These are phyloP conservation scores for Graptemys geographica DNA, from an alignment of 2,797 vertebrate species.

Conservation along the genomic window DNA sequence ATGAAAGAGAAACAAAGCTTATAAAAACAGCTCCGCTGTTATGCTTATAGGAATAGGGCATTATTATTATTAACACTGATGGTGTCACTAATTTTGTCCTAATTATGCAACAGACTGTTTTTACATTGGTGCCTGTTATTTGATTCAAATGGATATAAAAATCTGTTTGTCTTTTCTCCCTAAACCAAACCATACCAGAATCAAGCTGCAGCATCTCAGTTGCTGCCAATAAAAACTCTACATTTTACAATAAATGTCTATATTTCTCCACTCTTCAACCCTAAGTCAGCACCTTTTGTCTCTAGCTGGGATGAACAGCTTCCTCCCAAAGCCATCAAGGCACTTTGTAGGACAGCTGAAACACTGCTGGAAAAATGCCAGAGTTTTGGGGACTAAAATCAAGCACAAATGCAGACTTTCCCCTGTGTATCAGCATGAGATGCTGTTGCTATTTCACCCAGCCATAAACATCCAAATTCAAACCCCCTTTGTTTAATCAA, in stretches of 20 bases:
- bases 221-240: conserved; percentile 30
- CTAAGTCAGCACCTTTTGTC: neutral
- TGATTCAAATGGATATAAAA: neutral
- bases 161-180: conserved; percentile 28
- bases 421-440: neutral
- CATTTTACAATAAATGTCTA: no score
- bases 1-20: neutral
- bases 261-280: neutral
- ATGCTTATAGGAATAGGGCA: neutral
- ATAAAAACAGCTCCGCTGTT: neutral
- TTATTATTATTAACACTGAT: neutral
- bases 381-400: neutral
- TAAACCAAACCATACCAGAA: neutral
- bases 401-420: neutral
- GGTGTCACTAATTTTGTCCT: neutral
- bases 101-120: neutral
- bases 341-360: neutral
- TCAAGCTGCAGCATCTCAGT: neutral
- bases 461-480: neutral
- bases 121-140: neutral
- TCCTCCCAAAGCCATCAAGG: neutral
- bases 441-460: neutral
- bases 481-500: conserved; percentile 40
- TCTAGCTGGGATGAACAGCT: neutral
- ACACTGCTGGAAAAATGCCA: neutral